Conservation (phyloP, 2,113 vertebrate genomes). For the Prolemur simus region DNA sequence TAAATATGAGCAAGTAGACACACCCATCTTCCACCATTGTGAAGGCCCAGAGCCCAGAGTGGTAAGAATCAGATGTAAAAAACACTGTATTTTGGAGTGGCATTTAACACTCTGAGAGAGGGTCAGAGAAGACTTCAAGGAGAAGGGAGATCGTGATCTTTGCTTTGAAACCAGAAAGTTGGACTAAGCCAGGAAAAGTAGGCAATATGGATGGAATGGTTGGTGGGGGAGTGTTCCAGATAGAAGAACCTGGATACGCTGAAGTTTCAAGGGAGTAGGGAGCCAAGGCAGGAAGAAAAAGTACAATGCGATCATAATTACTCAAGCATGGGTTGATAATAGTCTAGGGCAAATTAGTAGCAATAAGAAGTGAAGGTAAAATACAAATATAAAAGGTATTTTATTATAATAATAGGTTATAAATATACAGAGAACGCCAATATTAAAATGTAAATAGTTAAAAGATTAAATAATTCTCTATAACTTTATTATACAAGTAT, state of each 20-base stretch:
- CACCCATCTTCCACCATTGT: neutral
- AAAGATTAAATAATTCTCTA: neutral
- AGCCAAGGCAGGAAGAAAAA: neutral
- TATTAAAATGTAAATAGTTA: neutral
- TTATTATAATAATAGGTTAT: neutral
- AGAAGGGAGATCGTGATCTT: neutral
- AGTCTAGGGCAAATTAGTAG: neutral
- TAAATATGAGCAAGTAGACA: neutral
- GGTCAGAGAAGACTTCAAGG: neutral
- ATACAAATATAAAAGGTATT: neutral
- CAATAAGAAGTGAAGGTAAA: neutral
- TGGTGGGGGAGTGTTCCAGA: neutral
- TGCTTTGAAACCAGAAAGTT: neutral
- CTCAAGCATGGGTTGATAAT: neutral
- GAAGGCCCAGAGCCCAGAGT: neutral
- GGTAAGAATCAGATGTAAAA: neutral
- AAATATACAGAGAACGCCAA: neutral
- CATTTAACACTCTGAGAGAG: neutral
- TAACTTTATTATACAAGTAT: neutral
- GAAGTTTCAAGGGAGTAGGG: neutral
- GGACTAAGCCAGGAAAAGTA: neutral
- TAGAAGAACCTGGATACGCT: neutral
- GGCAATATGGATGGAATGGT: no score
- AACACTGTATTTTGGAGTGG: neutral
- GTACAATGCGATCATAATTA: neutral